These are phyloP conservation scores for Zygaena filipendulae DNA, from an alignment of 2,888 invertebrate genomes.

Conservation along the genomic window DNA sequence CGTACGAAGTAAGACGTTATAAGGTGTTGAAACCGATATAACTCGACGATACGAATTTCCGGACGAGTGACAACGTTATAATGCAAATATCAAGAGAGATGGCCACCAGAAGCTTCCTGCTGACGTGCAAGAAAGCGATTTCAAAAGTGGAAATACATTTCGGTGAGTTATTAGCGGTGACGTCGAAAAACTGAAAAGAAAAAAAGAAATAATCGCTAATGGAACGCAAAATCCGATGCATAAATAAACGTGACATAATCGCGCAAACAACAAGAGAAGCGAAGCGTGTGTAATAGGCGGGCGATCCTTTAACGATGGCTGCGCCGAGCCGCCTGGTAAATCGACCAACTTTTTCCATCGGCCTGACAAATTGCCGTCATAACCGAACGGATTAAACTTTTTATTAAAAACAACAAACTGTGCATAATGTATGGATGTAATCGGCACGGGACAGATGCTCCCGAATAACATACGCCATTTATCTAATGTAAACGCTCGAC, in stretches of 20 bases:
- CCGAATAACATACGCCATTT: conserved; percentile 63
- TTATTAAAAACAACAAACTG: conserved; percentile 69
- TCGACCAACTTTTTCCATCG: conserved; percentile 65
- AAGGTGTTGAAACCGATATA: conserved; percentile 52
- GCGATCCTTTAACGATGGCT: conserved; percentile 28
- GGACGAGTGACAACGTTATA: conserved; percentile 24
- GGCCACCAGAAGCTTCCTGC: conserved; percentile 24
- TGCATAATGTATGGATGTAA: conserved; percentile 65
- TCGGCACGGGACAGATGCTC: conserved; percentile 66
- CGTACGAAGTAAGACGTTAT: conserved; percentile 43
- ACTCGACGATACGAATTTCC: conserved; percentile 42
- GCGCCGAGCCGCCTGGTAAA: conserved; percentile 40
- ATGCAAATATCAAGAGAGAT: conserved; percentile 28
- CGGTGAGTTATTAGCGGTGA: conserved; percentile 38
- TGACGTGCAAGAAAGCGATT: conserved; percentile 25
- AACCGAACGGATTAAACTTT: conserved; percentile 68
- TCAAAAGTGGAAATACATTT: conserved; percentile 33
- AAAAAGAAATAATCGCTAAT: conserved; percentile 40
- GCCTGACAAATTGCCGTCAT: conserved; percentile 64
- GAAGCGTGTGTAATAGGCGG: conserved; percentile 24
- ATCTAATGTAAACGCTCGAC: conserved; percentile 67
- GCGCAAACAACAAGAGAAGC: conserved; percentile 39
- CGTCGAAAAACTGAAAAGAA: conserved; percentile 35
- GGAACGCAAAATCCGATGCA: conserved; percentile 60
- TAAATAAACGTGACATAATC: conserved; percentile 62